Base-by-base conservation (phyloP, 2,797 vertebrate species). In the Aulostomus chinensis region DNA sequence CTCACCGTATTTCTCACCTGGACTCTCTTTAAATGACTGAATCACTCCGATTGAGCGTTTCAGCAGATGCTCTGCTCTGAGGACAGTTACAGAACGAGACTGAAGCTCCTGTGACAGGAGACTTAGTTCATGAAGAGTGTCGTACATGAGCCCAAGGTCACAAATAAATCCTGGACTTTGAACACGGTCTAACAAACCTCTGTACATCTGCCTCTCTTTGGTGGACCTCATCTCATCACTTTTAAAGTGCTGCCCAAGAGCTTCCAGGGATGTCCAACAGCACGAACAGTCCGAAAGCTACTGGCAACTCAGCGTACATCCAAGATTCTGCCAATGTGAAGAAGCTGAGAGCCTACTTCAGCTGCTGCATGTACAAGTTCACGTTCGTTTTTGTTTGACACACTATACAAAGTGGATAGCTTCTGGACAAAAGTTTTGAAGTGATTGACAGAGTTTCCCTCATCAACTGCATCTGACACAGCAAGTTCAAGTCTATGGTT, bases 181-280 rank as follows among this genome's bases (percentile, higher is more conserved):
- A 29, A 29, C 11, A 29, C 4, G 0, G 15, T 11, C 9, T 10
- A 45, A 4, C 7, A 32, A 32, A 32, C 12, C 3, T 14, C 29
- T 32, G 40, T 25, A 34, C 31, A 25, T 34, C 7, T 12, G 41
- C 29, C 2, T 30, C 10, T 26, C 21, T 48, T 48, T 48, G 14
- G 1, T 35, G 21, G 31, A 48, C 45, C 32, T 13, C 10, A 1
- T 35, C 21, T 35, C 31, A 29, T 42, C n/a, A n/a, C n/a, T n/a
- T n/a, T n/a, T n/a, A n/a, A n/a, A n/a, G n/a, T n/a, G n/a, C n/a
- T n/a, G n/a, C n/a, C n/a, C n/a, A n/a, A n/a, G n/a, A n/a, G n/a
- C n/a, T n/a, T n/a, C n/a, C n/a, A n/a, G n/a, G n/a, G n/a, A n/a
- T n/a, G n/a, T n/a, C n/a, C n/a, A n/a, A n/a, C n/a, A n/a, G n/a